Conservation (phyloP, 2,113 vertebrate genomes). For the Casuarius casuarius region DNA sequence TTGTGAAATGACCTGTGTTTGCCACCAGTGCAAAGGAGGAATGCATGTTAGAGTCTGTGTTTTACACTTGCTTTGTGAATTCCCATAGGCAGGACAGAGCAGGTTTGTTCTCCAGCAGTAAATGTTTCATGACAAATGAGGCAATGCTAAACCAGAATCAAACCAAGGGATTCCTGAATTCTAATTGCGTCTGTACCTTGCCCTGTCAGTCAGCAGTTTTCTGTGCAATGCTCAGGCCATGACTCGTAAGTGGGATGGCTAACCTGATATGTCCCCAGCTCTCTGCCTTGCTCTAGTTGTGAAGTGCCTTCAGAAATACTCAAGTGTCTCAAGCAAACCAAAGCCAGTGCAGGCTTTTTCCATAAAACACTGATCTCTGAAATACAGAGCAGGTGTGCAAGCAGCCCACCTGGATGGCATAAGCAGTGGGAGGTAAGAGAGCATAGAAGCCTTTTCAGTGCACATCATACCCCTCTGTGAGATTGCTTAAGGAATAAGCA, state of each 20-base stretch:
- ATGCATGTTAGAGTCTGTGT: rapidly evolving
- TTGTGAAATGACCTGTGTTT: rapidly evolving
- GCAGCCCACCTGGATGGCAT: background rate
- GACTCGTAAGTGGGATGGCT: background rate
- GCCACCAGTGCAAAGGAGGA: background rate
- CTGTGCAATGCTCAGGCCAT: rapidly evolving
- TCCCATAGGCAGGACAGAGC: background rate
- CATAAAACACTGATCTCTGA: background rate
- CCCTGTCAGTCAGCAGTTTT: background rate
- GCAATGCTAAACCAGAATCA: background rate
- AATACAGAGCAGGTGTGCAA: background rate
- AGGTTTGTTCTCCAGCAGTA: background rate
- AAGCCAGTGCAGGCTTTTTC: background rate
- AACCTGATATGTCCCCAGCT: background rate
- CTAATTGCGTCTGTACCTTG: background rate
- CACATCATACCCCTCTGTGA: background rate
- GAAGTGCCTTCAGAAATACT: background rate
- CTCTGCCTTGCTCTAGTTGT: background rate
- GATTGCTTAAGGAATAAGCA: background rate
- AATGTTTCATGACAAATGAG: background rate
- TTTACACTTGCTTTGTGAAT: background rate
- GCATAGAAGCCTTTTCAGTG: background rate
- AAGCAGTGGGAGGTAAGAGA: background rate
- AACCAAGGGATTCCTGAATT: background rate
- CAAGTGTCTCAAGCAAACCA: background rate